A percentile compares a stretch with the other conserved stretches of the same genome.
Conservation (phyloP, 2,888 invertebrate genomes). For the Anorthoa munda region DNA sequence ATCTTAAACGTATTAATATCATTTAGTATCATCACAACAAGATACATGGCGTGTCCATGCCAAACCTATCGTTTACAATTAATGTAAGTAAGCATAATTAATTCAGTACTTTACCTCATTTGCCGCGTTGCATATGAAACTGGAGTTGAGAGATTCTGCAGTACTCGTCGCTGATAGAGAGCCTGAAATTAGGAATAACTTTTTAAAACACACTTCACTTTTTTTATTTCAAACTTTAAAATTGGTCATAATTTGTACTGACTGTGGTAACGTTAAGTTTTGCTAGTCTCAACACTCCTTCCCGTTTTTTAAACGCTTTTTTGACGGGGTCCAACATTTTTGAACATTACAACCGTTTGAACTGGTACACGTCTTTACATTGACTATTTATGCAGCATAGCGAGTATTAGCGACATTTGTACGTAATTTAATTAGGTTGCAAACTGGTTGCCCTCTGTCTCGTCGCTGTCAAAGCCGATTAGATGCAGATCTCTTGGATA, state of each 20-base stretch:
- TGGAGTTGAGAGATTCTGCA: constrained; percentile 96
- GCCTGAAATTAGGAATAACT: constrained; percentile 82
- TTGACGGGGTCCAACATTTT: constrained; percentile 76
- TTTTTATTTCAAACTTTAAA: background rate
- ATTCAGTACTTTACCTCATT: constrained; percentile 92
- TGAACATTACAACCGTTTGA: constrained; percentile 25
- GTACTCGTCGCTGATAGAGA: constrained; percentile 96
- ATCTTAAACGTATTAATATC: no score
- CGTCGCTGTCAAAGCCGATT: constrained; percentile 67
- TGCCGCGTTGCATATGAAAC: constrained; percentile 96
- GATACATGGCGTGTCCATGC: no score
- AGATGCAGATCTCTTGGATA: constrained; percentile 26
- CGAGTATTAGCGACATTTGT: background rate
- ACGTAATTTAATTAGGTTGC: constrained; percentile 61
- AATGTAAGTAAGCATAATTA: background rate
- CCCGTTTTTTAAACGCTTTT: constrained; percentile 74
- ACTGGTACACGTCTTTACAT: background rate
- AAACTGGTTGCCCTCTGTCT: constrained; percentile 21
- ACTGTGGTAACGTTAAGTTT: constrained; percentile 79
- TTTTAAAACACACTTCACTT: background rate
- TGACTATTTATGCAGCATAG: constrained; percentile 40
- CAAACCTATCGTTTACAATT: no score
- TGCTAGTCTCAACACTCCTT: constrained; percentile 74
- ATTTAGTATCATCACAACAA: no score
- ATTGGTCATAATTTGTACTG: constrained; percentile 37